Percentiles rank a stretch among this genome's conserved stretches.
Evolutionary conservation across 2,113 vertebrate genomes (phyloP).

Genomic region (Natator depressus): DNA sequence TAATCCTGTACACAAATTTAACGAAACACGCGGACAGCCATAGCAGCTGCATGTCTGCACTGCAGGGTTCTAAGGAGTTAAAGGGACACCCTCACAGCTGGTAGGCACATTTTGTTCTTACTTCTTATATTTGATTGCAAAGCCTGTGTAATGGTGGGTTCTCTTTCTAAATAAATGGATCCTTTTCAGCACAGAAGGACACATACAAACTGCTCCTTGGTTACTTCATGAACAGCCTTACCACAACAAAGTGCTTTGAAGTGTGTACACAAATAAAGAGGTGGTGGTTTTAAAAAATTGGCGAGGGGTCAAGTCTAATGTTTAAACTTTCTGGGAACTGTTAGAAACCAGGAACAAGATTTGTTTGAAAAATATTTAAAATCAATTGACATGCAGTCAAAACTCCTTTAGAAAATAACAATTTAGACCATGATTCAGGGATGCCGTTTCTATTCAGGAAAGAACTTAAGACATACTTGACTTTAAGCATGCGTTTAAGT

Average conservation of each 20-base stretch:
- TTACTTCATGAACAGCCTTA: slow-evolving; percentile 34
- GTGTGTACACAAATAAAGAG: slow-evolving; percentile 22
- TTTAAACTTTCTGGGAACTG: slow-evolving; percentile 56
- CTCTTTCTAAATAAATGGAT: slow-evolving; percentile 34
- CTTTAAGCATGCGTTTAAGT: background rate
- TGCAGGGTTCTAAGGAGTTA: slow-evolving; percentile 41
- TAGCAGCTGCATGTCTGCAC: slow-evolving; percentile 15
- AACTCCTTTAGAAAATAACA: background rate
- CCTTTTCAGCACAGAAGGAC: slow-evolving; percentile 24
- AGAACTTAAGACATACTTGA: background rate
- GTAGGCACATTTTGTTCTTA: slow-evolving; percentile 48
- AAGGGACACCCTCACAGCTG: slow-evolving; percentile 45
- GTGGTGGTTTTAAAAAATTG: slow-evolving; percentile 35
- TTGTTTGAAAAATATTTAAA: background rate
- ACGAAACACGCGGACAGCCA: slow-evolving; percentile 32
- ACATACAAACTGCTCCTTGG: background rate
- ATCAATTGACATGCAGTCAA: background rate
- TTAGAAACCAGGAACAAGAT: background rate
- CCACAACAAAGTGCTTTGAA: slow-evolving; percentile 64
- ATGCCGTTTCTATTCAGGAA: background rate
- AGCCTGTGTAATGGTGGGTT: slow-evolving; percentile 37
- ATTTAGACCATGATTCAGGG: background rate
- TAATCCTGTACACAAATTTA: slow-evolving; percentile 38
- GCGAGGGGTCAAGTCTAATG: slow-evolving; percentile 27
- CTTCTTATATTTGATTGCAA: slow-evolving; percentile 47